Evolutionary conservation across 2,888 invertebrate genomes (phyloP).

Genomic region (Ochropleura leucogaster): DNA sequence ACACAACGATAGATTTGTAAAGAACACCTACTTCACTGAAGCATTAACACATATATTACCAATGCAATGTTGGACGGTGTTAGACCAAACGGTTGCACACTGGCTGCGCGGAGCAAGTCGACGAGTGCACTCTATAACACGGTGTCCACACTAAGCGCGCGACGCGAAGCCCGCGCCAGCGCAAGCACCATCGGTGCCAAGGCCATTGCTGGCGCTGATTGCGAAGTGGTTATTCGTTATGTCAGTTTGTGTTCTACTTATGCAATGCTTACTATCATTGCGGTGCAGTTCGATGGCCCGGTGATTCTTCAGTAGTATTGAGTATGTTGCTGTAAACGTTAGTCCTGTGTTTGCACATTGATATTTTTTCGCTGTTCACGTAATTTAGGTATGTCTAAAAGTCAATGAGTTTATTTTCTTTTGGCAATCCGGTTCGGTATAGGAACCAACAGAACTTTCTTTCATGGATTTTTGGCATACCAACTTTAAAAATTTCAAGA

Average conservation of each 20-base stretch:
- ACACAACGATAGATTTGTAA: slow-evolving; percentile 17
- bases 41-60: slow-evolving; percentile 63
- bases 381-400: not conserved
- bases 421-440: not conserved
- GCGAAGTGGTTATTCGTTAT: slow-evolving; percentile 87
- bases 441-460: not conserved
- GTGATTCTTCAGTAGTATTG: slow-evolving; percentile 63
- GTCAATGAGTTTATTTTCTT: not conserved
- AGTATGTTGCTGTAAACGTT: not conserved
- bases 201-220: slow-evolving; percentile 81
- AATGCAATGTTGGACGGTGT: slow-evolving; percentile 53
- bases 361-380: not conserved
- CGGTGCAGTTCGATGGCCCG: slow-evolving; percentile 86
- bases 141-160: slow-evolving; percentile 66
- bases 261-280: slow-evolving; percentile 85
- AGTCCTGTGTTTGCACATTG: slow-evolving; percentile 7
- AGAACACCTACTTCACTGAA: slow-evolving; percentile 20
- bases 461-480: not conserved
- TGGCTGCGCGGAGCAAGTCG: slow-evolving; percentile 72
- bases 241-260: slow-evolving; percentile 90
- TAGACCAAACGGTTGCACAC: slow-evolving; percentile 70
- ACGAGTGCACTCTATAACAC: slow-evolving; percentile 71
- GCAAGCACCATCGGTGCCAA: slow-evolving; percentile 83
- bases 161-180: slow-evolving; percentile 62
- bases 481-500: not conserved